A percentile compares a stretch with the other conserved stretches of the same genome.
These are phyloP conservation scores for Drosophila lowei DNA, from an alignment of 1,140 invertebrate genomes.

Conservation along the genomic window DNA sequence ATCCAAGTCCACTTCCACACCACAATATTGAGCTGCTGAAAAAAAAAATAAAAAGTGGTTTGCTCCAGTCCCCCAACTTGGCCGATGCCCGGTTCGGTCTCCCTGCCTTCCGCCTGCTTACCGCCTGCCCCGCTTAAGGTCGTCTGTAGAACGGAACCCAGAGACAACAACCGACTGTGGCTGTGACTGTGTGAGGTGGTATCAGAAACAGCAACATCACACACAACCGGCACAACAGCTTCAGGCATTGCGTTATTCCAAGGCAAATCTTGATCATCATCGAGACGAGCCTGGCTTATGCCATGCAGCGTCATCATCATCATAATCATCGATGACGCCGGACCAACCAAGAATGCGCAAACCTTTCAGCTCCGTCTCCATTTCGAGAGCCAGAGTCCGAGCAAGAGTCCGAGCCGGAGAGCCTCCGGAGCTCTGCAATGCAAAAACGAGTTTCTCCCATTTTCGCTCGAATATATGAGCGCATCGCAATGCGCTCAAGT, in stretches of 20 bases:
- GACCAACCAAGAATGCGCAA: conserved; percentile 62
- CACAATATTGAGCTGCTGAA: conserved; percentile 25
- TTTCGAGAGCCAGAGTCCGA: too few species aligned
- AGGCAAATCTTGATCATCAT: conserved; percentile 42
- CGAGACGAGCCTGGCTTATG: too few species aligned
- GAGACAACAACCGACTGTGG: conserved; percentile 29
- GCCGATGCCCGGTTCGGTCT: conserved; percentile 14
- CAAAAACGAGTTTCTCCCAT: background rate
- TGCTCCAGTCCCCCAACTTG: conserved; percentile 76
- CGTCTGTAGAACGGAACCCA: conserved; percentile 77
- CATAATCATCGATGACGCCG: conserved; percentile 65
- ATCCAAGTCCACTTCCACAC: too few species aligned
- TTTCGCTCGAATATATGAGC: conserved; percentile 26
- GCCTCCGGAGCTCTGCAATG: too few species aligned
- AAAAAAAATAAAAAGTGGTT: conserved; percentile 50
- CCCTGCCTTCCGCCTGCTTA: background rate
- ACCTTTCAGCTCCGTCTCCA: background rate
- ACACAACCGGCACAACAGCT: conserved; percentile 52
- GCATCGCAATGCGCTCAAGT: conserved; percentile 44
- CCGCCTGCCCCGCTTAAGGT: conserved; percentile 65
- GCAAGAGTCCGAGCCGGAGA: too few species aligned
- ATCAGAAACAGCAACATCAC: conserved; percentile 7
- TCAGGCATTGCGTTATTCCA: conserved; percentile 39
- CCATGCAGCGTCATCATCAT: conserved; percentile 23
- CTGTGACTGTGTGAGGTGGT: background rate